A percentile compares a stretch with the other conserved stretches of the same genome.
Evolutionary conservation across 30 jellyfish, hydroid and myxozoan species (phyloP).

Genomic region (Hydractinia echinata): DNA sequence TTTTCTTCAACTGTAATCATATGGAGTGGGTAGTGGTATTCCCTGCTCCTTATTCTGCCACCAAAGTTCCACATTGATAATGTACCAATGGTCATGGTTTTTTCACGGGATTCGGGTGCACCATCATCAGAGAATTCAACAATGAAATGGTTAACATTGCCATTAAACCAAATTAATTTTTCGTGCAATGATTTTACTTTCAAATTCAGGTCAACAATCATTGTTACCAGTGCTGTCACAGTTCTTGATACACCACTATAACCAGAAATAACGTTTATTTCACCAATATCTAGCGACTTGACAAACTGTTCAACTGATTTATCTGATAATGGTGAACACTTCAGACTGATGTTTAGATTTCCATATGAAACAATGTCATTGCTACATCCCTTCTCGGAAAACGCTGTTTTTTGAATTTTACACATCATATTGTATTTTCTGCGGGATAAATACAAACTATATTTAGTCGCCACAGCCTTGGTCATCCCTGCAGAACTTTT

Average conservation of each 20-base stretch:
- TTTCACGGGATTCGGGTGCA: constrained; percentile 31
- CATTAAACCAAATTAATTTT: constrained; percentile 25
- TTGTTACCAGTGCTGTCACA: constrained; percentile 26
- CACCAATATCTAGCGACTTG: constrained; percentile 5
- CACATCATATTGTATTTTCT: too few species aligned
- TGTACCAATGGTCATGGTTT: constrained; percentile 30
- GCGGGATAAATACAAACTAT: too few species aligned
- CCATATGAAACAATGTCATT: too few species aligned
- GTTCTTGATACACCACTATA: constrained; percentile 26
- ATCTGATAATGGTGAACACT: too few species aligned
- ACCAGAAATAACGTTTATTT: constrained; percentile 9
- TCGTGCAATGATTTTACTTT: constrained; percentile 22
- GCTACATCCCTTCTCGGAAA: too few species aligned
- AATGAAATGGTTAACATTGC: constrained; percentile 18
- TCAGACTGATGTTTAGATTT: too few species aligned
- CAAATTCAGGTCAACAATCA: constrained; percentile 26
- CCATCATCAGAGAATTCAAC: too few species aligned
- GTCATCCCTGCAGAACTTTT: too few species aligned
- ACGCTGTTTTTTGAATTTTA: too few species aligned
- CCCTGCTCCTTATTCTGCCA: constrained; percentile 4
- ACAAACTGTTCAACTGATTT: constrained; percentile 35
- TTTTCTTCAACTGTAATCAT: not conserved
- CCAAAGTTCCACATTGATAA: constrained; percentile 33
- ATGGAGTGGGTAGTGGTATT: constrained; percentile 1
- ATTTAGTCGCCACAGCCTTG: too few species aligned